These are phyloP conservation scores for Saxidomus purpurata DNA, from an alignment of 1,140 invertebrate genomes.

Conservation along the genomic window DNA sequence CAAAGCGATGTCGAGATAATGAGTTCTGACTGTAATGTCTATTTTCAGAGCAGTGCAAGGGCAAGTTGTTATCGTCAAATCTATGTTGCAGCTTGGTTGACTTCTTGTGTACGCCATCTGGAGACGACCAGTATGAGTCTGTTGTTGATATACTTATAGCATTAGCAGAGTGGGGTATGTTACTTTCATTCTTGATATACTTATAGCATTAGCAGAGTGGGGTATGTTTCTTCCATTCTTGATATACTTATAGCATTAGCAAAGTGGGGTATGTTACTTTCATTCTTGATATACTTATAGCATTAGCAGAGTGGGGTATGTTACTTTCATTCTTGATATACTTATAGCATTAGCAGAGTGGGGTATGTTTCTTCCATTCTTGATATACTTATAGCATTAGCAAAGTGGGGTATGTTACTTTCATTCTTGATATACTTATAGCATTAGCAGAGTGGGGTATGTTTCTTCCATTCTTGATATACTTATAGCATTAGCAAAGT, in stretches of 20 bases:
- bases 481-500: constrained; percentile 85
- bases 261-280: constrained; percentile 84
- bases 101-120: constrained; percentile 70
- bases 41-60: constrained; percentile 79
- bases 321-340: constrained; percentile 83
- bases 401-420: constrained; percentile 84
- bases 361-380: constrained; percentile 84
- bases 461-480: constrained; percentile 84
- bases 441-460: constrained; percentile 86
- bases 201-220: too few species aligned
- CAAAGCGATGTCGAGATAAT: too few species aligned
- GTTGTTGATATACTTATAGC: constrained; percentile 85
- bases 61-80: constrained; percentile 73
- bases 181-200: background rate
- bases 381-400: constrained; percentile 85
- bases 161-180: constrained; percentile 85
- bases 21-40: too few species aligned
- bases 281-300: constrained; percentile 85
- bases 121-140: constrained; percentile 77
- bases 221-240: too few species aligned
- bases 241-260: constrained; percentile 85
- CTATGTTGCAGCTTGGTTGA: constrained; percentile 74
- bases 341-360: constrained; percentile 85
- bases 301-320: constrained; percentile 85
- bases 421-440: constrained; percentile 85